A percentile compares a stretch with the other conserved stretches of the same genome.
Conservation (phyloP, 1,140 invertebrate genomes). For the silkworm (Bombyx mori) region ASM3026992v2 NC_085121.1:9225001-9225500, state of each 20-base stretch:
- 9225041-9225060: slow-evolving; percentile 21
- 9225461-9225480: slow-evolving; percentile 69
- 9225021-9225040: slow-evolving; percentile 14
- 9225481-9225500: slow-evolving; percentile 19
- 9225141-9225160: no score
- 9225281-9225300: slow-evolving; percentile 57
- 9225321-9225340: slow-evolving; percentile 65
- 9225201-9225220: slow-evolving; percentile 43
- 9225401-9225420: slow-evolving; percentile 28
- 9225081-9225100: slow-evolving; percentile 2
- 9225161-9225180: not conserved
- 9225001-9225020: slow-evolving; percentile 37
- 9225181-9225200: slow-evolving; percentile 25
- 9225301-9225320: slow-evolving; percentile 69
- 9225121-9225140: slow-evolving; percentile 3
- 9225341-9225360: slow-evolving; percentile 48
- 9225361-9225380: slow-evolving; percentile 30
- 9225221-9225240: slow-evolving; percentile 39
- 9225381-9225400: slow-evolving; percentile 19
- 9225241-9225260: slow-evolving; percentile 33
- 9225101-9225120: not conserved
- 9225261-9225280: slow-evolving; percentile 24
- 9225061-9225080: slow-evolving; percentile 18
- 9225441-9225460: slow-evolving; percentile 64
- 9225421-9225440: slow-evolving; percentile 64